These are phyloP conservation scores for Xestia c-nigrum DNA, from an alignment of 2,888 invertebrate species.

Conservation along the genomic window DNA sequence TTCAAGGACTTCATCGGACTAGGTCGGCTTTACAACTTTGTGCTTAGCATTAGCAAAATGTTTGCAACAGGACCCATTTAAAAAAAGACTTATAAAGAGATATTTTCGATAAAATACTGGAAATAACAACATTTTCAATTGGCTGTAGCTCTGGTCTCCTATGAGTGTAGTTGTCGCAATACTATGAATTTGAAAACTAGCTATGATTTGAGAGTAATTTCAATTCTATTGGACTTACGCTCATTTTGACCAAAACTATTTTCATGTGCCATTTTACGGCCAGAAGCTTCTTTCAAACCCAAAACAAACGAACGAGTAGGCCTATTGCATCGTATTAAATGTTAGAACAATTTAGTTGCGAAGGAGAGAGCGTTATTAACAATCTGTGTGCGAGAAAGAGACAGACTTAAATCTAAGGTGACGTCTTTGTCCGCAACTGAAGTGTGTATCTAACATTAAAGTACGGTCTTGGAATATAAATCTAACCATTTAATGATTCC, in stretches of 20 bases:
- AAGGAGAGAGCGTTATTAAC: slow-evolving; percentile 42
- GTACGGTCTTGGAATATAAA: slow-evolving; percentile 35
- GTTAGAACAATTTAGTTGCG: slow-evolving; percentile 48
- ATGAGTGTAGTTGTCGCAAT: neutral
- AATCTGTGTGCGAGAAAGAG: slow-evolving; percentile 46
- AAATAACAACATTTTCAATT: neutral
- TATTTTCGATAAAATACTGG: neutral
- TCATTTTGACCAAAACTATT: neutral
- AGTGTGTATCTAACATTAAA: slow-evolving; percentile 51
- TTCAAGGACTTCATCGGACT: neutral
- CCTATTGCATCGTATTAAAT: slow-evolving; percentile 50
- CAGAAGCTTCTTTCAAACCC: slow-evolving; percentile 25
- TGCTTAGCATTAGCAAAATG: neutral
- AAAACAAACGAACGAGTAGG: slow-evolving; percentile 38
- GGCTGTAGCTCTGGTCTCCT: neutral
- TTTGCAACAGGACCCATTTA: neutral
- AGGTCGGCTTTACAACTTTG: neutral
- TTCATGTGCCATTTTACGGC: neutral
- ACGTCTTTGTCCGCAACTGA: slow-evolving; percentile 48
- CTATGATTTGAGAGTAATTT: neutral
- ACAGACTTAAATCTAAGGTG: slow-evolving; percentile 53
- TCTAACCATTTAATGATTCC: slow-evolving; percentile 29
- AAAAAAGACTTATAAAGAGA: too few relatives aligned
- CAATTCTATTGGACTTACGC: neutral
- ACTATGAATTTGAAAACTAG: neutral